These are phyloP conservation scores for Indri indri DNA, from an alignment of 2,113 vertebrate species.

Conservation along the genomic window DNA sequence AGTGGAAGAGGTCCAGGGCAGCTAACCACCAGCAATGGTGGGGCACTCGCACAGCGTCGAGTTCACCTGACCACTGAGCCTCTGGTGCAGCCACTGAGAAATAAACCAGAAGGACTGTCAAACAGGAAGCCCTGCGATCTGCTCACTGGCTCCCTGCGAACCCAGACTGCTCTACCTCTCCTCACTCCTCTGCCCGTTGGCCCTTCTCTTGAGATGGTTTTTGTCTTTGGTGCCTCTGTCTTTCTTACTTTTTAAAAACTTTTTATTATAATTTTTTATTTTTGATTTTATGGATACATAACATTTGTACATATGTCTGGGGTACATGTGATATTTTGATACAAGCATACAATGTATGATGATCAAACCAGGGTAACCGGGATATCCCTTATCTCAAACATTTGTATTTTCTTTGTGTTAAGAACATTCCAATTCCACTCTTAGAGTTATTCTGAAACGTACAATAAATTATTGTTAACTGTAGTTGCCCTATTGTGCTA, in stretches of 20 bases:
- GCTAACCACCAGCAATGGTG: accelerated
- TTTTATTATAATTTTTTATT: too few species aligned
- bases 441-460: too few species aligned
- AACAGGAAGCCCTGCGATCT: background rate
- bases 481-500: too few species aligned
- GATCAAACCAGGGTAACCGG: too few species aligned
- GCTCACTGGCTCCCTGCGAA: background rate
- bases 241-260: background rate
- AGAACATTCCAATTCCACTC: too few species aligned
- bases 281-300: too few species aligned
- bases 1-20: background rate
- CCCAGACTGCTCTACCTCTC: background rate
- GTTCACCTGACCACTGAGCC: background rate
- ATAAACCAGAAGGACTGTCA: background rate
- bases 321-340: too few species aligned
- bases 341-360: too few species aligned
- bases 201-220: background rate
- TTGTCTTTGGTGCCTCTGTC: background rate
- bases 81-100: background rate
- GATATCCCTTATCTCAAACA: too few species aligned
- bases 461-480: too few species aligned
- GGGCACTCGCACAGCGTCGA: accelerated
- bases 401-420: too few species aligned
- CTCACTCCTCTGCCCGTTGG: background rate
- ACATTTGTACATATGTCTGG: too few species aligned